Conservation (phyloP, 2,797 vertebrate species). For the Nyctibius grandis region DNA sequence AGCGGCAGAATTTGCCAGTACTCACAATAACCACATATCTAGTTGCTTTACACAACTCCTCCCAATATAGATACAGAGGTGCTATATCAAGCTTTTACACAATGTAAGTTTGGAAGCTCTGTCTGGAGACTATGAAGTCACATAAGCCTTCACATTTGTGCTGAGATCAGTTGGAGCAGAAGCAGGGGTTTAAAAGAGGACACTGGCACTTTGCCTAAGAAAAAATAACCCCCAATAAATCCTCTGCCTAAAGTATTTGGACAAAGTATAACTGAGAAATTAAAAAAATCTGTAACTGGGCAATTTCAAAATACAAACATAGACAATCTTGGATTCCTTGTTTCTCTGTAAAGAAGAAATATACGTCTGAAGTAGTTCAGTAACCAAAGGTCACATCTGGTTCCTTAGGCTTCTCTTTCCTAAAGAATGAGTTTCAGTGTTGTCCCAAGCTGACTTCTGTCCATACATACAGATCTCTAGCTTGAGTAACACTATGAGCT, state of each 20-base stretch:
- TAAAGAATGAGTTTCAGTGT: background rate
- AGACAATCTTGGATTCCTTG: background rate
- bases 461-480: background rate
- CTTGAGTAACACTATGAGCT: background rate
- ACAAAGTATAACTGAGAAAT: background rate
- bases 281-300: background rate
- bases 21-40: background rate
- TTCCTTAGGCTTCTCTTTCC: background rate
- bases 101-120: background rate
- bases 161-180: conserved; percentile 10
- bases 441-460: background rate
- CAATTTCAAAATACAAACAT: conserved; percentile 39
- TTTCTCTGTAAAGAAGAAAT: background rate
- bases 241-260: background rate
- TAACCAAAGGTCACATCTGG: background rate
- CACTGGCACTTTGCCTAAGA: background rate
- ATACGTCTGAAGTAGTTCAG: background rate
- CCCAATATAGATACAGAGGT: background rate
- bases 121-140: background rate
- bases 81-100: background rate
- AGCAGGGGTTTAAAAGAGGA: conserved; percentile 24
- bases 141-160: conserved; percentile 5
- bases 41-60: background rate
- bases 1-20: background rate
- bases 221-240: conserved; percentile 9